These are phyloP conservation scores for Enteromius viviparus DNA, from an alignment of 2,797 vertebrate genomes.

Conservation along the genomic window DNA sequence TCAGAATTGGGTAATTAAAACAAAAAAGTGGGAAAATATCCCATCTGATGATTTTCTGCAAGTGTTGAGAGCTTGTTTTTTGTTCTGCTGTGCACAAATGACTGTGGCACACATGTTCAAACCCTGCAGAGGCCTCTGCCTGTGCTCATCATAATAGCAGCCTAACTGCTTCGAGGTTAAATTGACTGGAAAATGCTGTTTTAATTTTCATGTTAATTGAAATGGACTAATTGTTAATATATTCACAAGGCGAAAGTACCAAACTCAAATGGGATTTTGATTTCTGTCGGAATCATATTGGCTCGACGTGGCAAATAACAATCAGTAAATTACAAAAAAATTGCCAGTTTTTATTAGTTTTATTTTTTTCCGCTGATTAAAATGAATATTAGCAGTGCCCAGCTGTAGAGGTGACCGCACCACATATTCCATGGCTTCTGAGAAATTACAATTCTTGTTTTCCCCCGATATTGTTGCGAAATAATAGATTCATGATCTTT, in stretches of 20 bases:
- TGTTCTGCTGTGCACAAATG: slow-evolving; percentile 32
- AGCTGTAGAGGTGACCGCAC: slow-evolving; percentile 2
- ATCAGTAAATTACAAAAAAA: slow-evolving; percentile 24
- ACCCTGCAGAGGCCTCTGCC: slow-evolving; percentile 54
- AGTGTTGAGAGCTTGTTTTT: slow-evolving; percentile 40
- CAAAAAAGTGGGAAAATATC: not conserved
- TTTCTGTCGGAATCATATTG: slow-evolving; percentile 71
- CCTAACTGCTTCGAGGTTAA: slow-evolving; percentile 87
- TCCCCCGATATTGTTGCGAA: not conserved
- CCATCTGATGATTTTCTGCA: slow-evolving; percentile 10
- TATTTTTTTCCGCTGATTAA: not conserved
- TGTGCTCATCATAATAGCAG: slow-evolving; percentile 81
- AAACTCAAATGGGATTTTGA: slow-evolving; percentile 70
- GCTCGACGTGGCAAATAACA: slow-evolving; percentile 64
- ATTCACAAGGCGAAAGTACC: slow-evolving; percentile 78
- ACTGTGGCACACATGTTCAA: slow-evolving; percentile 46
- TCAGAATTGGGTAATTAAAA: slow-evolving; percentile 14
- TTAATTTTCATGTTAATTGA: slow-evolving; percentile 98
- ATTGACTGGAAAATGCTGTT: slow-evolving; percentile 98
- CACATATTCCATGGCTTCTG: slow-evolving; percentile 2
- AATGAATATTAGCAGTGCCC: slow-evolving; percentile 7
- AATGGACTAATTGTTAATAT: slow-evolving; percentile 97
- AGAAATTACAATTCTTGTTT: not conserved
- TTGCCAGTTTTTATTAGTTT: slow-evolving; percentile 3
- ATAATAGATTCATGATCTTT: slow-evolving; percentile 31